Base-by-base conservation (phyloP, 2,797 vertebrate species). In the Microctenopoma lineatum region DNA sequence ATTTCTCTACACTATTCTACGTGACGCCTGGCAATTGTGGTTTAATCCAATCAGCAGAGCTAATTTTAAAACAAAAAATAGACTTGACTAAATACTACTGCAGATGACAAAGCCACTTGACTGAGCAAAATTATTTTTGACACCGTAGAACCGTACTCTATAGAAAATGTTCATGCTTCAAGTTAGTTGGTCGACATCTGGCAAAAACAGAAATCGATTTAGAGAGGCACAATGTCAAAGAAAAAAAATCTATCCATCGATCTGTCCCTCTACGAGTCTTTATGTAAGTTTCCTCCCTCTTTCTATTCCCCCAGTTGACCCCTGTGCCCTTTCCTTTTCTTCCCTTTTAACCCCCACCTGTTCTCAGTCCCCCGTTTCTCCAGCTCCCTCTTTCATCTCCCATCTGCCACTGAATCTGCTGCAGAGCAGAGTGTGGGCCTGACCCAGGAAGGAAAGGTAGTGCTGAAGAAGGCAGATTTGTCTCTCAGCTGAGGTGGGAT, bases 351-450 rank as follows among this genome's bases (percentile, higher is more conserved):
- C 85, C 90, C 90, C 90, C 90, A 92, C 91, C 91, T 91, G 89
- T 90, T 91, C 89, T 77, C 78, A 55, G 84, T 86, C 81, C 82
- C 83, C 80, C 21, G 14, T 47, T 81, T 80, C 81, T 79, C 88
- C 72, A 54, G 27, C 84, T 87, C 86, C 56, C 69, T 48, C 90
- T 94, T 93, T 93, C 89, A 94, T 93, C 79, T 87, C 87, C 90
- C 93, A 94, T 94, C 93, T 94, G 93, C 85, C 89, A 85, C 84
- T n/a, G 75, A 52, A 60, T 77, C 75, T 75, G 77, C 77, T 58
- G 81, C 59, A 85, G 69, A 74, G 80, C 64, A 1, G 34, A 50
- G 73, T 69, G 58, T 54, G 48, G 65, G 32, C 47, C 0, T 29
- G 47, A 2, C 13, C 21, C 11, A 59, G 64, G 56, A 79, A 59